Evolutionary conservation across 35 echinoderm and acorn worm genomes (phyloP).

Genomic region (Lytechinus variegatus): DNA sequence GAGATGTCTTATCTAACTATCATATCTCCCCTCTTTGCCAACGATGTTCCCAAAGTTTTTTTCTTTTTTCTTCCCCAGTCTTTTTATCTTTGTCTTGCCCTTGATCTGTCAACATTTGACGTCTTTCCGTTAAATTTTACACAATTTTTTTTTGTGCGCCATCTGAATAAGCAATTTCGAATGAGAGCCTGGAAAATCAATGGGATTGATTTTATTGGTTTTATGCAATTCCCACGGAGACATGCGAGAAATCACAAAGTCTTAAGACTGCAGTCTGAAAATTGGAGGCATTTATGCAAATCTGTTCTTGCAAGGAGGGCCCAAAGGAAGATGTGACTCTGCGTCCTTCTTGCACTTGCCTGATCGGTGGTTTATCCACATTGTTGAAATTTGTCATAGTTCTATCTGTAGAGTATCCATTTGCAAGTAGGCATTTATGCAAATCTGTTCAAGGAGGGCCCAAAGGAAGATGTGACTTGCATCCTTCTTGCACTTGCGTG

Average conservation of each 20-base stretch:
- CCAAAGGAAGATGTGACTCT: not conserved
- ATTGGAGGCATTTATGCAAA: conserved; percentile 2
- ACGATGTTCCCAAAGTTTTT: not conserved
- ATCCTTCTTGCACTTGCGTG: not conserved
- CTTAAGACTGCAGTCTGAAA: not conserved
- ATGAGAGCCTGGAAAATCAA: conserved; percentile 43
- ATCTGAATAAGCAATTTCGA: conserved; percentile 43
- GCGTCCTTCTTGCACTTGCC: not conserved
- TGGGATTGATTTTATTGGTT: conserved; percentile 47
- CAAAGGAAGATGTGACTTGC: not conserved
- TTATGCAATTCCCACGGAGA: conserved; percentile 42
- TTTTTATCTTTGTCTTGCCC: conserved; percentile 10
- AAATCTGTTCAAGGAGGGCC: not conserved
- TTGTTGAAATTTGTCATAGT: not conserved
- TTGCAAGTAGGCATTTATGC: not conserved
- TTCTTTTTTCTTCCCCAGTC: not conserved
- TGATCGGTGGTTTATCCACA: no score
- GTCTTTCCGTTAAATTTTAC: conserved; percentile 43
- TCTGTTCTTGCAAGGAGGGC: not conserved
- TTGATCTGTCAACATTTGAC: conserved; percentile 42
- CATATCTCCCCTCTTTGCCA: not conserved
- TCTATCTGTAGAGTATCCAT: not conserved
- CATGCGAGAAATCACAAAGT: conserved; percentile 12
- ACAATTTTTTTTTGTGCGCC: conserved; percentile 20
- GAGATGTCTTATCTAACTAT: conserved; percentile 5